Base-by-base conservation (phyloP, 2,888 invertebrate species). In the Brachynemurus nebulosus region DNA sequence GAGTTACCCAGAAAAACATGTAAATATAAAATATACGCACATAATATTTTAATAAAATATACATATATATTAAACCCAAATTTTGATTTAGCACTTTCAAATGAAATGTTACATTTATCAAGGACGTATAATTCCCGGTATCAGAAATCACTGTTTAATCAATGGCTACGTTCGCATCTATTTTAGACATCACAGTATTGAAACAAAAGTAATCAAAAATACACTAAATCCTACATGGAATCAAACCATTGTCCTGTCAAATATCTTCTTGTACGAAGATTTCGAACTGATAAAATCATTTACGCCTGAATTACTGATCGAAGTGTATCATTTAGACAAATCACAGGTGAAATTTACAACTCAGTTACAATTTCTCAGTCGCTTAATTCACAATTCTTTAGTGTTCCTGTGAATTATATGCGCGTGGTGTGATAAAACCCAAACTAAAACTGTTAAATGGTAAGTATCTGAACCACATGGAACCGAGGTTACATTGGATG, bases 51-150 rank as follows among this genome's bases (percentile, higher is more conserved):
- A n/a, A n/a, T n/a, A n/a, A n/a, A n/a, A n/a, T n/a, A n/a, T n/a
- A n/a, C n/a, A n/a, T n/a, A n/a, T n/a, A n/a, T n/a, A n/a, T n/a
- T n/a, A n/a, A n/a, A n/a, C n/a, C n/a, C n/a, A n/a, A n/a, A n/a
- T n/a, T n/a, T n/a, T n/a, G n/a, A n/a, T n/a, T n/a, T n/a, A 78
- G 69, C 62, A 65, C 48, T 70, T 77, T 47, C 72, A 76, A 53
- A 73, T 75, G 47, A 69, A 76, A 16, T 70, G 73, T 0, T 79
- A 79, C 54, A 67, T 85, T 50, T 78, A 78, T 57, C 76, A 78
- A 64, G 83, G 78, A 2, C 78, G 77, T 58, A 63, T 84, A 30
- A 67, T 65, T 12, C 69, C 67, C 0, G 73, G 72, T 2, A 62
- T 64, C 48, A 75, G 78, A 45, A 60, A 59, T 16, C 64, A 64